Conservation (phyloP, 1,140 invertebrate genomes). For the Oscheius sp. region DNA sequence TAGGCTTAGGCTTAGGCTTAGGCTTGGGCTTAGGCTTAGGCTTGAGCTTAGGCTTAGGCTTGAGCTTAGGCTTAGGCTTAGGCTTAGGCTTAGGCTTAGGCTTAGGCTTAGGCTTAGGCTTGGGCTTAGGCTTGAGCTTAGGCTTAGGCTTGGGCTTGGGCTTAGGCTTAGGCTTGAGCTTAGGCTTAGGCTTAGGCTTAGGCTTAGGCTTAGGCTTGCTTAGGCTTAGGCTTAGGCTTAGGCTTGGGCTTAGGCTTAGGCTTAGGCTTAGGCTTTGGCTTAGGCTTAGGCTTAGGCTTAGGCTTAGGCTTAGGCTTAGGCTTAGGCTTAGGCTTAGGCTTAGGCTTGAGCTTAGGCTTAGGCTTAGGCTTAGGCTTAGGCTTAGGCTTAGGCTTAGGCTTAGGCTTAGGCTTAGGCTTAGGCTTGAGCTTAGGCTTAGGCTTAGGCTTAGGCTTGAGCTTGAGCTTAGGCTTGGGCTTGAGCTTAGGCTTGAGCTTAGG, state of each 20-base stretch:
- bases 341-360: slow-evolving; percentile 35
- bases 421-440: slow-evolving; percentile 39
- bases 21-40: too few relatives aligned
- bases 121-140: too few relatives aligned
- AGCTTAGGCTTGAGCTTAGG: slow-evolving; percentile 37
- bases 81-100: too few relatives aligned
- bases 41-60: too few relatives aligned
- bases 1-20: too few relatives aligned
- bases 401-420: slow-evolving; percentile 37
- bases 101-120: too few relatives aligned
- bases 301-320: slow-evolving; percentile 37
- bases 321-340: slow-evolving; percentile 34
- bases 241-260: slow-evolving; percentile 36
- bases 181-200: slow-evolving; percentile 40
- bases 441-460: slow-evolving; percentile 37
- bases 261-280: slow-evolving; percentile 37
- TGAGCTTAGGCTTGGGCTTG: slow-evolving; percentile 37
- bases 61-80: too few relatives aligned
- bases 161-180: too few relatives aligned
- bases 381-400: slow-evolving; percentile 37
- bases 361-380: slow-evolving; percentile 39
- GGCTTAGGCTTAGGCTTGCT: slow-evolving; percentile 23
- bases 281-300: slow-evolving; percentile 40
- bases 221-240: slow-evolving; percentile 22
- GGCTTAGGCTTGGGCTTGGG: too few relatives aligned